Evolutionary conservation across 2,888 invertebrate species (phyloP).

Genomic region (Eupeodes latifasciatus): DNA sequence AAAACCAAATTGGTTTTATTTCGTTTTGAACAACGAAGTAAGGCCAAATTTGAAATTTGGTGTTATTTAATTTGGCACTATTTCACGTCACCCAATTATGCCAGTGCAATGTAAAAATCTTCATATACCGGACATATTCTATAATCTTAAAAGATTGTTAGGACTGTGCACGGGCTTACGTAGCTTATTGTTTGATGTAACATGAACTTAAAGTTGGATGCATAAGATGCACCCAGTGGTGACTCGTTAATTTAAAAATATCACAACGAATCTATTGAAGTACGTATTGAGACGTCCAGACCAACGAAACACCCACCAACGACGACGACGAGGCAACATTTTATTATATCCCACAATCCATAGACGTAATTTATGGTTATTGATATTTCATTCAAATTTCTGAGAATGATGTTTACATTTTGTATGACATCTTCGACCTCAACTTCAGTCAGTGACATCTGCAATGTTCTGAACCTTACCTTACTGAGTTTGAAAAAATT

Average conservation of each 20-base stretch:
- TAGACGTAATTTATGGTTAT: constrained; percentile 64
- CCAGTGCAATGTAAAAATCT: too few species aligned
- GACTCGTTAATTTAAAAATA: constrained; percentile 25
- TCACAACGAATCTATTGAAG: constrained; percentile 47
- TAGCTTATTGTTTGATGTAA: constrained; percentile 1
- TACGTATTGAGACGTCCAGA: not conserved
- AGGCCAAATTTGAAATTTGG: too few species aligned
- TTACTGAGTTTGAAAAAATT: constrained; percentile 14
- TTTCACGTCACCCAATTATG: too few species aligned
- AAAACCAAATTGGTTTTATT: too few species aligned
- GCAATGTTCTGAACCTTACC: constrained; percentile 44
- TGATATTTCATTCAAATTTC: constrained; percentile 70
- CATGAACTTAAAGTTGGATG: constrained; percentile 46
- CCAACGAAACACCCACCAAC: not conserved
- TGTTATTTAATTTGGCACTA: too few species aligned
- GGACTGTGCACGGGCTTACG: too few species aligned
- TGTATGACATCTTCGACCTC: constrained; percentile 52
- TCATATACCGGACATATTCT: too few species aligned
- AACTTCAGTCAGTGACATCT: constrained; percentile 64
- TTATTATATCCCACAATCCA: constrained; percentile 28
- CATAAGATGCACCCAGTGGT: not conserved
- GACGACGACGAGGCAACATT: not conserved
- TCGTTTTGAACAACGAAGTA: too few species aligned
- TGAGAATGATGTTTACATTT: constrained; percentile 53
- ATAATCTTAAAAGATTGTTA: too few species aligned